A percentile compares a stretch with the other conserved stretches of the same genome.
These are phyloP conservation scores for Hexactinellida sp. DNA, from an alignment of 37 sponge, comb jelly and placozoan genomes.

Conservation along the genomic window DNA sequence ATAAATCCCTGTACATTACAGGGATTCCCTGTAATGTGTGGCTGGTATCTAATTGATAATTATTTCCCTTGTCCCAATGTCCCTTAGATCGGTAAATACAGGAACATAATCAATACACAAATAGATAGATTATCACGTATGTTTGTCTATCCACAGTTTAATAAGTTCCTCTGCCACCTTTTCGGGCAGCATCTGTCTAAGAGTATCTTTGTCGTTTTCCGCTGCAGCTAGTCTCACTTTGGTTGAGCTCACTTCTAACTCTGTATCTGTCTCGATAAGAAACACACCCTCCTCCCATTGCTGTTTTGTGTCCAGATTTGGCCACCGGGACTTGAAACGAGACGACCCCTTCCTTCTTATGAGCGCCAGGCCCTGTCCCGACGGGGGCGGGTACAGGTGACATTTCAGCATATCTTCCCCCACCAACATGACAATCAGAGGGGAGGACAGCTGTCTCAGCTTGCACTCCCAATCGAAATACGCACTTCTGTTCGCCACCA, in stretches of 20 bases:
- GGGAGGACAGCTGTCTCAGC: neutral
- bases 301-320: neutral
- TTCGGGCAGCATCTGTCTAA: neutral
- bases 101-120: too few relatives aligned
- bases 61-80: too few relatives aligned
- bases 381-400: neutral
- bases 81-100: too few relatives aligned
- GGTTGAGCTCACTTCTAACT: conserved; percentile 7
- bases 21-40: too few relatives aligned
- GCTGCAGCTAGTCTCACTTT: neutral
- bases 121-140: too few relatives aligned
- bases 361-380: neutral
- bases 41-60: too few relatives aligned
- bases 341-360: neutral
- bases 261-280: neutral
- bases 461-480: conserved; percentile 1
- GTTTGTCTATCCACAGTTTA: neutral
- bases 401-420: neutral
- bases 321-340: neutral
- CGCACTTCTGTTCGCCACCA: neutral
- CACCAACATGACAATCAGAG: neutral
- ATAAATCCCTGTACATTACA: too few relatives aligned
- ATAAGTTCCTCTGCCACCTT: neutral
- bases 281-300: neutral
- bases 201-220: neutral